phyloP scores from a whole-genome alignment of 2,888 invertebrate genomes.

The Agrotis exclamationis region DNA sequence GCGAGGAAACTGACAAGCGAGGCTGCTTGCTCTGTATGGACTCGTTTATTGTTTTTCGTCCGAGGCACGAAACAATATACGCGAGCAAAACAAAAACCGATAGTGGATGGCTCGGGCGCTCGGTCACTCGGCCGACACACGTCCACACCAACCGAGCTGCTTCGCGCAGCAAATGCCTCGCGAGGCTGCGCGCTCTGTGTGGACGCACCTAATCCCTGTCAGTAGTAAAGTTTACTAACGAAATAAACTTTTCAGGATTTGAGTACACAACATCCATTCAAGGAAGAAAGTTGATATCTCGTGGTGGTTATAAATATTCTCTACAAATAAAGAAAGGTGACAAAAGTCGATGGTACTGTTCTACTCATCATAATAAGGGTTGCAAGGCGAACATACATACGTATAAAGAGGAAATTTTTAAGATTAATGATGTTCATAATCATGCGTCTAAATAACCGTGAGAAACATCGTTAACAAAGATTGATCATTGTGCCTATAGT shows the following conservation, averaged over 20 bases:
- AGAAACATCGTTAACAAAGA: background rate
- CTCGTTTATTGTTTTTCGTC: too few species aligned
- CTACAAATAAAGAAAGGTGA: slow-evolving; percentile 18
- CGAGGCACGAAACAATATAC: too few species aligned
- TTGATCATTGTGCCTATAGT: too few species aligned
- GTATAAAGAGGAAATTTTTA: background rate
- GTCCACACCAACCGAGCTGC: too few species aligned
- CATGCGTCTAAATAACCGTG: slow-evolving; percentile 11
- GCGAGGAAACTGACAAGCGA: too few species aligned
- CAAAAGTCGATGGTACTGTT: slow-evolving; percentile 62
- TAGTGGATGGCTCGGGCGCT: too few species aligned
- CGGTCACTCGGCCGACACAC: too few species aligned
- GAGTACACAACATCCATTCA: slow-evolving; percentile 24
- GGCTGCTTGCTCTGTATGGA: too few species aligned
- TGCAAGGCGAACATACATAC: slow-evolving; percentile 54
- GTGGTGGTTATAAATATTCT: slow-evolving; percentile 33
- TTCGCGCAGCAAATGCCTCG: too few species aligned
- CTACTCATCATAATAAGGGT: slow-evolving; percentile 61
- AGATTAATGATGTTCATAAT: slow-evolving; percentile 28
- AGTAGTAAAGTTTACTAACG: background rate
- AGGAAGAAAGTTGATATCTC: slow-evolving; percentile 31
- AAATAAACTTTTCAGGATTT: slow-evolving; percentile 5
- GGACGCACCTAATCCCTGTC: too few species aligned
- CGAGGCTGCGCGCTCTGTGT: too few species aligned
- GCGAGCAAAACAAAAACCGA: too few species aligned